A percentile compares a stretch with the other conserved stretches of the same genome.
Conservation (phyloP, 2,888 invertebrate genomes). For the Macrosiphum euphorbiae region DNA sequence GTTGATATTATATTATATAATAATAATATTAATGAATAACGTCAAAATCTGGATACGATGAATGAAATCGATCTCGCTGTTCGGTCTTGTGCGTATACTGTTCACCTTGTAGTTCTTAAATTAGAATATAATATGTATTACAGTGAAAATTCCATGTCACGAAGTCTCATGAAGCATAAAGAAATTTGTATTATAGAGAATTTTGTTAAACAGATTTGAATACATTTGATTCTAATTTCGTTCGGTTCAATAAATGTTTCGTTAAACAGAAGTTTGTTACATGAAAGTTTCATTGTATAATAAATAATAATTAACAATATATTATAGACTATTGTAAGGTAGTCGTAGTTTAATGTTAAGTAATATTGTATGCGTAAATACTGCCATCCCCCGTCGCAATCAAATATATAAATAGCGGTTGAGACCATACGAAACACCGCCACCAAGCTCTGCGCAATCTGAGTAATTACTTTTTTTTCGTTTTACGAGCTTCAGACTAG, state of each 20-base stretch:
- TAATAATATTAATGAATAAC: constrained; percentile 7
- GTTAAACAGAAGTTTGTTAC: too few species aligned
- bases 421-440: constrained; percentile 25
- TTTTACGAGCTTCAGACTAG: constrained; percentile 16
- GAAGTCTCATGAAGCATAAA: too few species aligned
- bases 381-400: not conserved
- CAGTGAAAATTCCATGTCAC: too few species aligned
- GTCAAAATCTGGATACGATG: not conserved
- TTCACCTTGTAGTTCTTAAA: not conserved
- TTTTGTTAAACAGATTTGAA: too few species aligned
- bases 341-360: not conserved
- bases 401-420: constrained; percentile 19
- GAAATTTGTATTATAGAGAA: too few species aligned
- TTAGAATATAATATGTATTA: too few species aligned
- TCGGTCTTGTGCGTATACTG: not conserved
- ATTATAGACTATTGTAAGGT: too few species aligned
- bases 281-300: too few species aligned
- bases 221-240: too few species aligned
- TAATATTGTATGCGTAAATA: not conserved
- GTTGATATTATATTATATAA: not conserved
- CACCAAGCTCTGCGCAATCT: not conserved
- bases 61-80: not conserved
- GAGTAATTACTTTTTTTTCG: not conserved
- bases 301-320: not conserved
- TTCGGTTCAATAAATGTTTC: too few species aligned